A percentile compares a stretch with the other conserved stretches of the same genome.
These are phyloP conservation scores for Pimephales promelas DNA, from an alignment of 2,113 vertebrate genomes.

Conservation along the genomic window DNA sequence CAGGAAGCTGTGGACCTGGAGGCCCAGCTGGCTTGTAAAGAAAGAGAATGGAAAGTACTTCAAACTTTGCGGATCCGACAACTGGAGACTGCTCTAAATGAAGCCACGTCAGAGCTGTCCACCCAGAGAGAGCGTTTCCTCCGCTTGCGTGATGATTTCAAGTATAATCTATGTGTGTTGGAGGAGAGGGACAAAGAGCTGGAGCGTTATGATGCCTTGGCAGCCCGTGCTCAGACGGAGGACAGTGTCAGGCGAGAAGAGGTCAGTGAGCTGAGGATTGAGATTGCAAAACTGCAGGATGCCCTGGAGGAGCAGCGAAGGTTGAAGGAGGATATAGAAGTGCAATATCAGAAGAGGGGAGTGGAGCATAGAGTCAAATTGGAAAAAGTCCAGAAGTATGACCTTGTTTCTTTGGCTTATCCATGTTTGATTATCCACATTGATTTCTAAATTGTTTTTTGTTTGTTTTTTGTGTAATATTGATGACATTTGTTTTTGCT, in stretches of 20 bases:
- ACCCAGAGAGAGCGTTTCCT: slow-evolving; percentile 65
- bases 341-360: slow-evolving; percentile 50
- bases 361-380: slow-evolving; percentile 73
- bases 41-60: slow-evolving; percentile 77
- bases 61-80: slow-evolving; percentile 63
- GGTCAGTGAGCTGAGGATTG: slow-evolving; percentile 72
- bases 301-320: slow-evolving; percentile 61
- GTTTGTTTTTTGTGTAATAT: neutral
- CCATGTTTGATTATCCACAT: neutral
- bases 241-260: slow-evolving; percentile 73
- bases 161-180: slow-evolving; percentile 78
- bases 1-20: slow-evolving; percentile 65
- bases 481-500: slow-evolving; percentile 6
- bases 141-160: slow-evolving; percentile 77
- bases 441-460: neutral
- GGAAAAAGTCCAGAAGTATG: slow-evolving; percentile 73
- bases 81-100: slow-evolving; percentile 70
- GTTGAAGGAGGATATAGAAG: slow-evolving; percentile 63
- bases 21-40: slow-evolving; percentile 72
- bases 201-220: slow-evolving; percentile 69
- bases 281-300: slow-evolving; percentile 71
- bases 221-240: slow-evolving; percentile 58
- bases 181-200: slow-evolving; percentile 81
- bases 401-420: neutral
- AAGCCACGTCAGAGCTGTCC: slow-evolving; percentile 62